These are phyloP conservation scores for Homalodisca vitripennis DNA, from an alignment of 1,140 invertebrate species.

Conservation along the genomic window DNA sequence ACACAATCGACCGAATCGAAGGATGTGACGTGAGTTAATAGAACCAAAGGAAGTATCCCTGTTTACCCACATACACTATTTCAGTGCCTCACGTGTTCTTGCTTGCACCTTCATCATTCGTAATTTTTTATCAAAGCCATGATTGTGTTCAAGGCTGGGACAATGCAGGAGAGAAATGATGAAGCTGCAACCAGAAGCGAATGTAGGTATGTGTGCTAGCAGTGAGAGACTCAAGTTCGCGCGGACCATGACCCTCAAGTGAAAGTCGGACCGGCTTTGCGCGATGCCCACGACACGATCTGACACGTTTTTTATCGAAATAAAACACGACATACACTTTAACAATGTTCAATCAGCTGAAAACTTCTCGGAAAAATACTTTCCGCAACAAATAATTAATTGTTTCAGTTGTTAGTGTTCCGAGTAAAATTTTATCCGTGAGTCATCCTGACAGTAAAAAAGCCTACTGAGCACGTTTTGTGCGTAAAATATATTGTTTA, in stretches of 20 bases:
- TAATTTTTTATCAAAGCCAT: not conserved
- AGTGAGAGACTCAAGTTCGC: not conserved
- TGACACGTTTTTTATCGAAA: too few species aligned
- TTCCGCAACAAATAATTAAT: too few species aligned
- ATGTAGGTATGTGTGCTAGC: constrained; percentile 15
- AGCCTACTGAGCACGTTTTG: too few species aligned
- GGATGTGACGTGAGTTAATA: not conserved
- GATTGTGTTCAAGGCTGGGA: not conserved
- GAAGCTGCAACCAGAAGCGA: constrained; percentile 13
- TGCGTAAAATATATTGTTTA: too few species aligned
- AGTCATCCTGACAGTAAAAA: too few species aligned
- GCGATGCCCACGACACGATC: too few species aligned
- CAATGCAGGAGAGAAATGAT: not conserved
- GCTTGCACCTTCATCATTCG: constrained; percentile 4
- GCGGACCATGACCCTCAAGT: not conserved
- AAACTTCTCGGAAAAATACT: too few species aligned
- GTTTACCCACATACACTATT: not conserved
- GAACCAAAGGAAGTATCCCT: too few species aligned
- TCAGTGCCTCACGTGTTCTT: not conserved
- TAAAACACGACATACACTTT: too few species aligned
- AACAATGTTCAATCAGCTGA: too few species aligned
- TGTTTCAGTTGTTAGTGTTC: too few species aligned
- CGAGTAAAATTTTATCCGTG: too few species aligned
- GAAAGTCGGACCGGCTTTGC: constrained; percentile 12
- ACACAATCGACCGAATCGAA: not conserved